Conservation (phyloP, 1,140 invertebrate species). For the Teleogryllus occipitalis region DNA sequence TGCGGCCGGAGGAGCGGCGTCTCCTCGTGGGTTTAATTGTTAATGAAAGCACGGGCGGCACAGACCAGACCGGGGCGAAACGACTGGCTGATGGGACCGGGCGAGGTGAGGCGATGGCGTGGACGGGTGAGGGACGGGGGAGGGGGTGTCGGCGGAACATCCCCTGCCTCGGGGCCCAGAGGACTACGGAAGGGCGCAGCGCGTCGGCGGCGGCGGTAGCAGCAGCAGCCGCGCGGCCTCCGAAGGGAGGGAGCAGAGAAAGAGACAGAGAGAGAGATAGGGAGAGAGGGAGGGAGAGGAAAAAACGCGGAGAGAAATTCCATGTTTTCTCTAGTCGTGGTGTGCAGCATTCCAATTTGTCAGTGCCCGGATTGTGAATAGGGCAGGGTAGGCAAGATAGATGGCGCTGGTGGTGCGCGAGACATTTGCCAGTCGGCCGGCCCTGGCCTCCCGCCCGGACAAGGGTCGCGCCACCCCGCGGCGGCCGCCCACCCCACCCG, state of each 20-base stretch:
- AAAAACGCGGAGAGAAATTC: neutral
- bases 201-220: no score
- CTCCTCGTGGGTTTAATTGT: neutral
- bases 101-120: neutral
- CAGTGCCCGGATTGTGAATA: slow-evolving; percentile 9
- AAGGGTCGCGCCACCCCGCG: neutral
- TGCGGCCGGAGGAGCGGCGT: neutral
- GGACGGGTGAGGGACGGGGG: no score
- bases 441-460: neutral
- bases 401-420: neutral
- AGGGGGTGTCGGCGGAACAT: no score
- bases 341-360: slow-evolving; percentile 13
- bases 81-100: neutral
- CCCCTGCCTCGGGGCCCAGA: neutral
- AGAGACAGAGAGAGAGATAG: no score
- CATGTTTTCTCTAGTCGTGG: slow-evolving; percentile 11
- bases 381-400: slow-evolving; percentile 11
- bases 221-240: neutral
- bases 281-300: neutral
- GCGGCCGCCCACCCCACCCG: no score
- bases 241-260: no score
- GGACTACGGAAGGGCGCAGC: neutral
- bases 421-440: slow-evolving; percentile 2
- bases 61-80: no score
- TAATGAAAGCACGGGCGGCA: neutral